phyloP scores from a whole-genome alignment of 35 echinoderm and acorn worm genomes.

The Amphiura filiformis region DNA sequence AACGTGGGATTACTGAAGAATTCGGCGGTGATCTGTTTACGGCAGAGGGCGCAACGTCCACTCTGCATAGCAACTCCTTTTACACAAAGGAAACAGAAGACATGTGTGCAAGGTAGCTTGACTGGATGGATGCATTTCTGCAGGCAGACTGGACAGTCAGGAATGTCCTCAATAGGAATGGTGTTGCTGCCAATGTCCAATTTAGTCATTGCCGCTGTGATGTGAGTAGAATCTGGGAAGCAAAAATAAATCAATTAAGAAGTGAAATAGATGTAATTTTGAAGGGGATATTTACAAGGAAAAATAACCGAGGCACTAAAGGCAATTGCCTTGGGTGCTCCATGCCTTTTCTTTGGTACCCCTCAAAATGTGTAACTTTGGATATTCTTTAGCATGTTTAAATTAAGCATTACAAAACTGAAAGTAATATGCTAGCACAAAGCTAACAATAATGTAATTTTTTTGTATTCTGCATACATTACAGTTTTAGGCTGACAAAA shows the following conservation, averaged over 20 bases:
- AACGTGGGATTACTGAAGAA: constrained; percentile 75
- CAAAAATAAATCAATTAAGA: background rate
- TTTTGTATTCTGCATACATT: too few relatives aligned
- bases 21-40: constrained; percentile 74
- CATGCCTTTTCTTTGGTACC: too few relatives aligned
- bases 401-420: too few relatives aligned
- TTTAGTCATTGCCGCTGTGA: background rate
- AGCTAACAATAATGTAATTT: too few relatives aligned
- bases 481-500: too few relatives aligned
- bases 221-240: background rate
- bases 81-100: constrained; percentile 96
- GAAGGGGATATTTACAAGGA: too few relatives aligned
- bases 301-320: too few relatives aligned
- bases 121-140: constrained; percentile 93
- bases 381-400: too few relatives aligned
- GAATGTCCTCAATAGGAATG: constrained; percentile 6
- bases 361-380: too few relatives aligned
- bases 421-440: too few relatives aligned
- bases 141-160: constrained; percentile 92
- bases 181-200: background rate
- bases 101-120: constrained; percentile 82
- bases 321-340: too few relatives aligned
- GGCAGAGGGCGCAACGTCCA: constrained; percentile 87
- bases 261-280: too few relatives aligned
- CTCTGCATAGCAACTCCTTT: constrained; percentile 90